These are phyloP conservation scores for Lophura nycthemera DNA, from an alignment of 2,113 vertebrate species.

Conservation along the genomic window DNA sequence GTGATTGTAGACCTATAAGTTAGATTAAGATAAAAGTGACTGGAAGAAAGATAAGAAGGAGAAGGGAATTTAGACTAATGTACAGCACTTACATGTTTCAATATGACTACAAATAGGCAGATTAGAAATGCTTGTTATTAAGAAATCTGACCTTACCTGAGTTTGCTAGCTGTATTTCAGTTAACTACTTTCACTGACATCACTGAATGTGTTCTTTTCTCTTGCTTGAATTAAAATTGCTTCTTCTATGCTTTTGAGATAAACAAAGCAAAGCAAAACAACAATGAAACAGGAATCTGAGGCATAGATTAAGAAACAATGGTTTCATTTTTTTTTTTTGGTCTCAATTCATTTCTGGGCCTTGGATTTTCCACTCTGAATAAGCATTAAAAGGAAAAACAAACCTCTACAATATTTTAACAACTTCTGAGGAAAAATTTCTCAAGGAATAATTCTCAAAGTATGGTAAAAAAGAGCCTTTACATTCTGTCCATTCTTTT, in stretches of 20 bases:
- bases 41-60: not conserved
- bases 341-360: not conserved
- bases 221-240: not conserved
- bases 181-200: not conserved
- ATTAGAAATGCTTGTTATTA: not conserved
- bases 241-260: not conserved
- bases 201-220: accelerated
- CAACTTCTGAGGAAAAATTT: not conserved
- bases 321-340: not conserved
- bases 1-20: not conserved
- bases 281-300: not conserved
- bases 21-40: not conserved
- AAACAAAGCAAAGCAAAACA: not conserved
- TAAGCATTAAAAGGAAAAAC: not conserved
- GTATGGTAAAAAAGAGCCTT: accelerated
- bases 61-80: not conserved
- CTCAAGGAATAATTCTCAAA: not conserved
- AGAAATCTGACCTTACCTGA: not conserved
- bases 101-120: not conserved
- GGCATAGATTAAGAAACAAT: not conserved
- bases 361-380: not conserved
- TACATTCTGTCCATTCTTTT: not conserved
- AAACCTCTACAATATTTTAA: not conserved
- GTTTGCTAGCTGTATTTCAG: not conserved
- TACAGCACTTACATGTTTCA: not conserved